Base-by-base conservation (phyloP, 2,888 invertebrate species). In the Unio pictorum region DNA sequence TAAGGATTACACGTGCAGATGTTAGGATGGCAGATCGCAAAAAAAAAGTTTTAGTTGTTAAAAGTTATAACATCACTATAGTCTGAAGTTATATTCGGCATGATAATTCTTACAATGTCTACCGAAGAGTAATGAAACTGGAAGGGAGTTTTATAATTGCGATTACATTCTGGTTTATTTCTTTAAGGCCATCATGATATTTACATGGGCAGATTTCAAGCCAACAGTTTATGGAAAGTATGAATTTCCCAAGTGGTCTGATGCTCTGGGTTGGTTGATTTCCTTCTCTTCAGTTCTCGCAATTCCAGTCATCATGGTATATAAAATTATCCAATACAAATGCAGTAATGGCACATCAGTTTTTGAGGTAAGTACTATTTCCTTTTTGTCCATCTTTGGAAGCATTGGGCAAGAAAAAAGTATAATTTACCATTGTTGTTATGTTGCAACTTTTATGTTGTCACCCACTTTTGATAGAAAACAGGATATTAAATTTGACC, bases 181-280 rank as follows among this genome's bases (percentile, higher is more conserved):
- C 30, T 72, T 91, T n/a, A 90, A 95, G 95, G 93, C 91, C 55
- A 93, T 95, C 65, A 92, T 95, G 74, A 90, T 92, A 11, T 95
- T 95, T 88, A 94, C 94, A 67, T 93, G 95, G 91, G 88, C 91
- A 7, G 93, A 93, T 76, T 94, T 94, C 91, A 88, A 91, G 26
- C 89, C 93, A 0, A 93, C 94, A 0, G 84, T 89, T 7, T 95
- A 95, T 84, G 93, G 92, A 61, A 91, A 91, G 67, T 94, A 94
- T 82, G 86, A 88, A 17, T 95, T 95, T 88, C 95, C 95, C 0
- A 75, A 87, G 18, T 94, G 94, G 92, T 94, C 95, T 20, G 93
- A 94, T 77, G 88, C 91, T 1, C 87, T 95, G 54, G 95, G 95
- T 7, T 94, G 94, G 93, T 85, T 93, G 63, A 93, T 95, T 68